Percentiles rank a stretch among this genome's conserved stretches.
These are phyloP conservation scores for Patella pellucida DNA, from an alignment of 2,888 invertebrate species.

Conservation along the genomic window DNA sequence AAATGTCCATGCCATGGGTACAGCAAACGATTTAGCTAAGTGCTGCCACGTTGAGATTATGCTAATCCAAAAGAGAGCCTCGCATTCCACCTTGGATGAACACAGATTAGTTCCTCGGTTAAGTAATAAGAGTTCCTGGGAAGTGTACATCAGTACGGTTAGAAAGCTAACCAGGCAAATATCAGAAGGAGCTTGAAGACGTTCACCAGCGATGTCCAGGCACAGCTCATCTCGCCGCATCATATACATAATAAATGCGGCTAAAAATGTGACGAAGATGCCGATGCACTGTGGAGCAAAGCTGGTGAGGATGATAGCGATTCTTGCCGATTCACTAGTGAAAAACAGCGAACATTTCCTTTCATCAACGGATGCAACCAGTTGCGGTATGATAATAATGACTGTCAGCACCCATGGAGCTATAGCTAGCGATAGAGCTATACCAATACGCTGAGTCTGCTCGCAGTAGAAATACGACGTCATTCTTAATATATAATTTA, in stretches of 20 bases:
- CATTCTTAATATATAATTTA: constrained; percentile 38
- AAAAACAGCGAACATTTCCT: not conserved
- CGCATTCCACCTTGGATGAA: constrained; percentile 28
- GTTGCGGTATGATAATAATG: not conserved
- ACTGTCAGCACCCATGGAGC: not conserved
- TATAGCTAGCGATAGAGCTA: not conserved
- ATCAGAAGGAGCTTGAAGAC: constrained; percentile 41
- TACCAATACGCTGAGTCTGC: not conserved
- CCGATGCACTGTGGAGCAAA: constrained; percentile 4
- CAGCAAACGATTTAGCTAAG: constrained; percentile 37
- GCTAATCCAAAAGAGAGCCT: constrained; percentile 28
- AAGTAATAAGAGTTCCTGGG: constrained; percentile 33
- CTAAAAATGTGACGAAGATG: not conserved
- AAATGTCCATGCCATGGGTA: constrained; percentile 37
- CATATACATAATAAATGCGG: constrained; percentile 27
- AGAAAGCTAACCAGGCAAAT: constrained; percentile 40
- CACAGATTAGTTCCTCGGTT: constrained; percentile 35
- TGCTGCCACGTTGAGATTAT: constrained; percentile 34
- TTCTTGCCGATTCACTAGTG: not conserved
- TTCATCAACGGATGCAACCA: not conserved
- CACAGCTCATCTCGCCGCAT: constrained; percentile 35
- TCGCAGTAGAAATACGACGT: constrained; percentile 21
- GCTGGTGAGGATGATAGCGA: not conserved
- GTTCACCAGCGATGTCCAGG: constrained; percentile 40
- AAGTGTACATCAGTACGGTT: constrained; percentile 37